phyloP scores from a whole-genome alignment of 2,113 vertebrate genomes.

The Isurus oxyrinchus region DNA sequence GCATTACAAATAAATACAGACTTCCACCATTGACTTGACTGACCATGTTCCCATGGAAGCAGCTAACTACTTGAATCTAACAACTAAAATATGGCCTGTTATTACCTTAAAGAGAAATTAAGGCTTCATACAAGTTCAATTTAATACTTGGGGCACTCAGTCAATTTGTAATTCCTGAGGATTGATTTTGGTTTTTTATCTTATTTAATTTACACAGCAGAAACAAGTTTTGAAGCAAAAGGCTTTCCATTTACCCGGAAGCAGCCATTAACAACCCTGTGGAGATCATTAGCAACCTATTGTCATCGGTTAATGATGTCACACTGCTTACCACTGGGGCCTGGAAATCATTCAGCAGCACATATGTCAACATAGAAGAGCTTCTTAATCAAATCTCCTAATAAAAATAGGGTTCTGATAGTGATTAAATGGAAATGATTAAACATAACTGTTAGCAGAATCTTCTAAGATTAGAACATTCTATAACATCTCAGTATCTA shows the following conservation, averaged over 20 bases:
- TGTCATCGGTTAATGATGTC: conserved; percentile 9
- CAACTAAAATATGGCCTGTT: not conserved
- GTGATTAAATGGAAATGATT: conserved; percentile 22
- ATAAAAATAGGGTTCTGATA: not conserved
- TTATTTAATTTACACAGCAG: not conserved
- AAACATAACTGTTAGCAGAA: not conserved
- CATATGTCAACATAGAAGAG: not conserved
- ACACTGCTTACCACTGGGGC: not conserved
- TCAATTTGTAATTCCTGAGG: not conserved
- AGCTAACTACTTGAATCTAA: not conserved
- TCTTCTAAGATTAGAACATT: not conserved
- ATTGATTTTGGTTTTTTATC: not conserved
- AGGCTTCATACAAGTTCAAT: not conserved
- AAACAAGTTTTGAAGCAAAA: too few relatives aligned
- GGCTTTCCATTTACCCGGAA: not conserved
- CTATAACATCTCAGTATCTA: not conserved
- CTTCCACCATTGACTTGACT: not conserved
- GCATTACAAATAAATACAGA: not conserved
- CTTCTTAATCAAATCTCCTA: not conserved
- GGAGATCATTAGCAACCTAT: not conserved
- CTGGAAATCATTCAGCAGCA: not conserved
- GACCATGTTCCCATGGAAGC: too few relatives aligned
- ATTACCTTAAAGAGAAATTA: conserved; percentile 8
- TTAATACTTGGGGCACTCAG: not conserved
- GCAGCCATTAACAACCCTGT: not conserved